A percentile compares a stretch with the other conserved stretches of the same genome.
Conservation (phyloP, 2,888 invertebrate genomes). For the Busseola fusca region DNA sequence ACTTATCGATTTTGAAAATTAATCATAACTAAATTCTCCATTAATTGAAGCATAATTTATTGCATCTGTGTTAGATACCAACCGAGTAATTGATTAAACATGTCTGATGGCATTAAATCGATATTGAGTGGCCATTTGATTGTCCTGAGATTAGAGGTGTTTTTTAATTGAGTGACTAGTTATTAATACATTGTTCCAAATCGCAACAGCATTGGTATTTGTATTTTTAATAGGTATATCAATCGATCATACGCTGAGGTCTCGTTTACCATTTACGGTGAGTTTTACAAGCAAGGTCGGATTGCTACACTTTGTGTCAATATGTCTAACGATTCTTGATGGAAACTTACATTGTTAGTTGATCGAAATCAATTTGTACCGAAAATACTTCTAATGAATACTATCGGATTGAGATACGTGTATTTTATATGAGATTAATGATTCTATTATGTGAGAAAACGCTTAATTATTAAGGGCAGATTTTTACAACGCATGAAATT, state of each 20-base stretch:
- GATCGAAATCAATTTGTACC: conserved; percentile 25
- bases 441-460: neutral
- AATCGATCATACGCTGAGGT: conserved; percentile 42
- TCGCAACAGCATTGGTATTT: conserved; percentile 43
- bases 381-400: conserved; percentile 23
- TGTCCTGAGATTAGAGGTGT: conserved; percentile 37
- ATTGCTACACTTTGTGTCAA: conserved; percentile 37
- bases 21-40: conserved; percentile 37
- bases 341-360: conserved; percentile 30
- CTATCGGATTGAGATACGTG: neutral
- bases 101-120: conserved; percentile 44
- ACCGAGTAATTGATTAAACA: conserved; percentile 40
- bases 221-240: conserved; percentile 34
- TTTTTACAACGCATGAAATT: too few relatives aligned
- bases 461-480: neutral
- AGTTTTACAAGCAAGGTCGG: conserved; percentile 47
- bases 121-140: conserved; percentile 26
- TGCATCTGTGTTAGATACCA: conserved; percentile 24
- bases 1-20: conserved; percentile 43
- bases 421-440: conserved; percentile 6
- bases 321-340: conserved; percentile 29
- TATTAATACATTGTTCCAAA: conserved; percentile 35
- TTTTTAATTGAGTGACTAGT: conserved; percentile 29
- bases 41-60: conserved; percentile 42
- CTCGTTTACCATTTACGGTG: conserved; percentile 43